phyloP scores from a whole-genome alignment of 1,140 invertebrate species.

The Drosophila repleta region DNA sequence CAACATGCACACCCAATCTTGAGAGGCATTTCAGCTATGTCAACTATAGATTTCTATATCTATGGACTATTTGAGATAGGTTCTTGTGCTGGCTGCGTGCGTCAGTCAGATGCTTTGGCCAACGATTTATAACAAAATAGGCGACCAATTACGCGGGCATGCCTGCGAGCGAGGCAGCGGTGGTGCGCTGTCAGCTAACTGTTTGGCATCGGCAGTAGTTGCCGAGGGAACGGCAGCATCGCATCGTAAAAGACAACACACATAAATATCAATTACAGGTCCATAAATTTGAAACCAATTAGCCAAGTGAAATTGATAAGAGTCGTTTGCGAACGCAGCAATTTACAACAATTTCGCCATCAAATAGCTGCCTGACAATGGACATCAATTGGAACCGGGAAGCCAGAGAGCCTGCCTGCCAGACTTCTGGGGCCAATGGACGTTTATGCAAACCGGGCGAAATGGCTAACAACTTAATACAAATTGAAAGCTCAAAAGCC shows the following conservation, averaged over 20 bases:
- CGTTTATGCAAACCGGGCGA: conserved; percentile 15
- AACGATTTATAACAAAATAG: conserved; percentile 77
- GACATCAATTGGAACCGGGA: conserved; percentile 28
- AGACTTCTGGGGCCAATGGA: conserved; percentile 4
- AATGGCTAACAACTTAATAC: conserved; percentile 79
- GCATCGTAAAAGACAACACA: conserved; percentile 54
- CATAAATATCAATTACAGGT: conserved; percentile 83
- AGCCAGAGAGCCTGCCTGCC: background rate
- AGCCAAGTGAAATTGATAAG: conserved; percentile 83
- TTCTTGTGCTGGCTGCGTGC: background rate
- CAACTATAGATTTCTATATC: conserved; percentile 3
- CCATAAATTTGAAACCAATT: conserved; percentile 83
- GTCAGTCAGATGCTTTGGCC: conserved; percentile 14
- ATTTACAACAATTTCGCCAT: conserved; percentile 65
- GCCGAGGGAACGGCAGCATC: conserved; percentile 8
- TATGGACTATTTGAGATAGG: background rate
- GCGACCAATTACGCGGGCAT: conserved; percentile 76
- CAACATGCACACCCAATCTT: too few species aligned
- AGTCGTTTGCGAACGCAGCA: conserved; percentile 60
- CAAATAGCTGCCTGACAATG: conserved; percentile 61
- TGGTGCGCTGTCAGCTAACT: conserved; percentile 39
- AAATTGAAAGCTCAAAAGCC: conserved; percentile 79
- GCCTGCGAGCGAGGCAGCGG: conserved; percentile 11
- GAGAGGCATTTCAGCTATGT: background rate
- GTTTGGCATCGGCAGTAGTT: conserved; percentile 57